A percentile compares a stretch with the other conserved stretches of the same genome.
Conservation (phyloP, 2,888 invertebrate species). For the Elmis aenea region DNA sequence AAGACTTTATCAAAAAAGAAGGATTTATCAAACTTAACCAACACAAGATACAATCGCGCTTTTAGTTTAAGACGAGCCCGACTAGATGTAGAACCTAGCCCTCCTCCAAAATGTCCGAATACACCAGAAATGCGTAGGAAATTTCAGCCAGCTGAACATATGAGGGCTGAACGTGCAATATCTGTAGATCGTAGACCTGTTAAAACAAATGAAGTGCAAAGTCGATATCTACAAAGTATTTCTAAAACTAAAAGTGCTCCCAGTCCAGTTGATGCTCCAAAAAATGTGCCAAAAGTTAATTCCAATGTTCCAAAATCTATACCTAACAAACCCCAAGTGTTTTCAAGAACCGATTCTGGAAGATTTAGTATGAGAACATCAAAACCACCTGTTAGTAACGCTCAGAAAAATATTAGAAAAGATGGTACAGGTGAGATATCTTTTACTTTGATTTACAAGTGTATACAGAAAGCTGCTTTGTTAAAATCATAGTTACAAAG, state of each 20-base stretch:
- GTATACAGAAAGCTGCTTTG: no score
- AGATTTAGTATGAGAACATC: slow-evolving; percentile 59
- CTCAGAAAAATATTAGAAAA: slow-evolving; percentile 33
- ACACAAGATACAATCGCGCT: slow-evolving; percentile 69
- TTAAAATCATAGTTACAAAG: no score
- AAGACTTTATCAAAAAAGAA: slow-evolving; percentile 41
- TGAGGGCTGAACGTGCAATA: slow-evolving; percentile 39
- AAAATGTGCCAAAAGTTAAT: slow-evolving; percentile 46
- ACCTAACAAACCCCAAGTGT: slow-evolving; percentile 39
- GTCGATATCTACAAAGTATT: slow-evolving; percentile 42
- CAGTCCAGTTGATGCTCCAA: slow-evolving; percentile 13
- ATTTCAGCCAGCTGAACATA: slow-evolving; percentile 40
- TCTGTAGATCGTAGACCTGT: slow-evolving; percentile 44
- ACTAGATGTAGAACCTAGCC: slow-evolving; percentile 50
- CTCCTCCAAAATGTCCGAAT: slow-evolving; percentile 54
- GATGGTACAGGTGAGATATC: slow-evolving; percentile 25
- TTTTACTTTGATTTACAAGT: neutral
- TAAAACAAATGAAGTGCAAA: slow-evolving; percentile 41
- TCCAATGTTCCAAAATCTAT: slow-evolving; percentile 42
- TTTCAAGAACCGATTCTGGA: slow-evolving; percentile 59
- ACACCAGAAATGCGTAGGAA: slow-evolving; percentile 60
- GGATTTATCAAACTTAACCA: slow-evolving; percentile 44
- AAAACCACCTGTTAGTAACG: slow-evolving; percentile 41
- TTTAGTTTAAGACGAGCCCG: slow-evolving; percentile 62
- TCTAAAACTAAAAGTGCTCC: slow-evolving; percentile 32